Evolutionary conservation across 1,140 invertebrate species (phyloP).

Genomic region (Cyclargus thomasi): DNA sequence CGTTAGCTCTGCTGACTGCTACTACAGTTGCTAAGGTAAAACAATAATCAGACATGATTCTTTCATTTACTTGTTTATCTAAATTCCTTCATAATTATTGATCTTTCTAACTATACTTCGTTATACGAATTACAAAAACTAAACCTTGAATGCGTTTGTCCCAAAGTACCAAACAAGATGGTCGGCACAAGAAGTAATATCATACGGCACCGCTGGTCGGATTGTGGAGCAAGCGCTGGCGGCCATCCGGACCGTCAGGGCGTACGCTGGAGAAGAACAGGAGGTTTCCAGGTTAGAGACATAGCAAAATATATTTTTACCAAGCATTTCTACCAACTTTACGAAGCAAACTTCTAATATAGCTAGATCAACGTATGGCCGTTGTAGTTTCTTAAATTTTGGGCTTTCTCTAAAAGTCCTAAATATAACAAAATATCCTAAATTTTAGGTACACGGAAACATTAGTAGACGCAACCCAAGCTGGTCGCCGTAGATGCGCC

Average conservation of each 20-base stretch:
- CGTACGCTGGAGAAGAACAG: slow-evolving; percentile 85
- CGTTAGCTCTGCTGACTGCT: slow-evolving; percentile 48
- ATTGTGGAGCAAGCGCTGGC: slow-evolving; percentile 87
- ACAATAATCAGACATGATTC: slow-evolving; percentile 15
- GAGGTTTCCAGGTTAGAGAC: slow-evolving; percentile 80
- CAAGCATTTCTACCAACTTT: too few relatives aligned
- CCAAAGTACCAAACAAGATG: slow-evolving; percentile 77
- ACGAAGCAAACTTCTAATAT: not conserved
- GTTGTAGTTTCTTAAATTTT: too few relatives aligned
- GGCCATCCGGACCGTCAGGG: slow-evolving; percentile 84
- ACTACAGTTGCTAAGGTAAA: slow-evolving; percentile 64
- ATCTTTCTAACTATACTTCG: not conserved
- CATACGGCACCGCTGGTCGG: slow-evolving; percentile 84
- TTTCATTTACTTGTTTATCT: not conserved
- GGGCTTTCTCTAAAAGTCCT: too few relatives aligned
- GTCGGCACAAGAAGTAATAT: slow-evolving; percentile 79
- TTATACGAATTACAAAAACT: not conserved
- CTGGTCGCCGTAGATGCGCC: slow-evolving; percentile 79
- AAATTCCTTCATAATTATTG: too few relatives aligned
- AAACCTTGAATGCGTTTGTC: slow-evolving; percentile 15
- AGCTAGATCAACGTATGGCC: too few relatives aligned
- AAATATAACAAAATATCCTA: not conserved
- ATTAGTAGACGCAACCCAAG: slow-evolving; percentile 76
- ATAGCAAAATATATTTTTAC: not conserved
- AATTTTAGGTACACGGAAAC: slow-evolving; percentile 76